These are phyloP conservation scores for Hesperia comma DNA, from an alignment of 2,888 invertebrate species.

Conservation along the genomic window DNA sequence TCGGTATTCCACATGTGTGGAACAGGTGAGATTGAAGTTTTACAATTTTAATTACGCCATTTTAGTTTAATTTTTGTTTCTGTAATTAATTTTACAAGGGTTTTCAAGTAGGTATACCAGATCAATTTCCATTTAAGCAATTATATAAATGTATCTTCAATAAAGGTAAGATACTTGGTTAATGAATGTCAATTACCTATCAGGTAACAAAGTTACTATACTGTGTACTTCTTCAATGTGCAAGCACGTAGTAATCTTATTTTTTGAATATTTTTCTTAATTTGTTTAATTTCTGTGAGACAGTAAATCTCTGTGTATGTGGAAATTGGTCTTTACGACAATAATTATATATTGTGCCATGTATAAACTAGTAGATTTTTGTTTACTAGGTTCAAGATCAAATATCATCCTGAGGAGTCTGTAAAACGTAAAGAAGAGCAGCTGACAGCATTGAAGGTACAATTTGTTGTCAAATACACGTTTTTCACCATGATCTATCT, in stretches of 20 bases:
- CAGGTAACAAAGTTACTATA: background rate
- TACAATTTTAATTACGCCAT: conserved; percentile 73
- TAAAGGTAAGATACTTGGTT: conserved; percentile 18
- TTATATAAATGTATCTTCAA: background rate
- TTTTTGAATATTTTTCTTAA: conserved; percentile 12
- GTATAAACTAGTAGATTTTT: conserved; percentile 43
- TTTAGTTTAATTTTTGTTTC: conserved; percentile 61
- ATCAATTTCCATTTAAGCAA: conserved; percentile 44
- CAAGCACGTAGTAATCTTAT: conserved; percentile 1
- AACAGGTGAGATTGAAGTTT: conserved; percentile 83
- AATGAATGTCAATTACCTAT: background rate
- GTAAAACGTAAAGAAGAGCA: conserved; percentile 95
- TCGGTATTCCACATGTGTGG: conserved; percentile 76
- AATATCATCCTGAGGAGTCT: conserved; percentile 99
- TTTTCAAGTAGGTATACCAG: conserved; percentile 41
- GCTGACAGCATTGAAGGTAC: conserved; percentile 90
- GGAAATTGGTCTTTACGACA: conserved; percentile 41
- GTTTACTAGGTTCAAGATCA: conserved; percentile 96
- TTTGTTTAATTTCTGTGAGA: conserved; percentile 1
- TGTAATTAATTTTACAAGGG: conserved; percentile 36
- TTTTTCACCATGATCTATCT: too few species aligned
- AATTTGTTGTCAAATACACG: too few species aligned
- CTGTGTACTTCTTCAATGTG: conserved; percentile 7
- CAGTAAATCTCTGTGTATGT: conserved; percentile 13
- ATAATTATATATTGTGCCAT: conserved; percentile 32